phyloP scores from a whole-genome alignment of 1,140 invertebrate genomes.

The Drosophila equinoxialis region DNA sequence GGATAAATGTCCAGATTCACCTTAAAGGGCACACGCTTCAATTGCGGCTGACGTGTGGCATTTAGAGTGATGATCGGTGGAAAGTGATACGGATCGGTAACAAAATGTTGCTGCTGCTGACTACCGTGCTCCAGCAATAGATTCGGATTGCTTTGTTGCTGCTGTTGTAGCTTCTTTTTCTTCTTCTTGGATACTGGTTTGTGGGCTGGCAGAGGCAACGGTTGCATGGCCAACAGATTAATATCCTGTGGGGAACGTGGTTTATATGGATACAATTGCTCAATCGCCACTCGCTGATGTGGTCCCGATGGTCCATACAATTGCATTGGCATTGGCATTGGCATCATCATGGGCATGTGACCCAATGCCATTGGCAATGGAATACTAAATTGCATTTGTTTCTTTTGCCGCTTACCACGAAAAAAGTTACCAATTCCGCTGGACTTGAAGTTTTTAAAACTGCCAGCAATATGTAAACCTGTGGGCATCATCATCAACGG shows the following conservation, averaged over 20 bases:
- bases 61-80: constrained; percentile 55
- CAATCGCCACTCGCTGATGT: constrained; percentile 73
- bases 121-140: constrained; percentile 54
- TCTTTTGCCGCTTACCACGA: constrained; percentile 72
- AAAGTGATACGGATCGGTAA: constrained; percentile 56
- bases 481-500: constrained; percentile 78
- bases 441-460: constrained; percentile 74
- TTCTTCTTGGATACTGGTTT: constrained; percentile 64
- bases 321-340: constrained; percentile 34
- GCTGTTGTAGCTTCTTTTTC: constrained; percentile 58
- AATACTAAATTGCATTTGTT: constrained; percentile 71
- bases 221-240: constrained; percentile 72
- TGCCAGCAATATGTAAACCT: constrained; percentile 72
- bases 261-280: constrained; percentile 76
- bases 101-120: constrained; percentile 61
- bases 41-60: constrained; percentile 61
- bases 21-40: constrained; percentile 71
- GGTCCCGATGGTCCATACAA: constrained; percentile 33
- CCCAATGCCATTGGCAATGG: constrained; percentile 56
- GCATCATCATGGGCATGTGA: constrained; percentile 40
- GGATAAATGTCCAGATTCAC: constrained; percentile 77
- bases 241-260: constrained; percentile 73
- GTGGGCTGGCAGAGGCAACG: constrained; percentile 15
- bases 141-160: constrained; percentile 46
- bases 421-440: constrained; percentile 77